A percentile compares a stretch with the other conserved stretches of the same genome.
phyloP scores from a whole-genome alignment of 2,888 invertebrate genomes.

The Chymomyza fuscimana region DNA sequence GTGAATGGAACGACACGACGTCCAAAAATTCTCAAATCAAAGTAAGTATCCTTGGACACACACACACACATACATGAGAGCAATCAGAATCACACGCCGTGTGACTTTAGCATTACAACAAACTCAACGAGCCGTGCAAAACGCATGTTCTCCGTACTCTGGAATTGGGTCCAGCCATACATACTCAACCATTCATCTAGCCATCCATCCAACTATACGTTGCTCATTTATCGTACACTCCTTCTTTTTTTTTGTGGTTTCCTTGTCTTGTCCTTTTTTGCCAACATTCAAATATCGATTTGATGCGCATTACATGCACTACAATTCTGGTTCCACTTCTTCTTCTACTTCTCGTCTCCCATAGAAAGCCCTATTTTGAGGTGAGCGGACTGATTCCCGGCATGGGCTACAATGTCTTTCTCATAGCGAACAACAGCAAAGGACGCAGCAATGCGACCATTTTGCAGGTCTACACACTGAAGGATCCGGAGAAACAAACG shows the following conservation, averaged over 20 bases:
- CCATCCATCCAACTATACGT: slow-evolving; percentile 14
- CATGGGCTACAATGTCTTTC: slow-evolving; percentile 84
- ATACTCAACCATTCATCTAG: slow-evolving; percentile 5
- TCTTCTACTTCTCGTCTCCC: neutral
- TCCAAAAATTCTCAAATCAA: slow-evolving; percentile 79
- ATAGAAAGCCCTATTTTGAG: slow-evolving; percentile 83
- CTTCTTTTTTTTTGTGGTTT: slow-evolving; percentile 40
- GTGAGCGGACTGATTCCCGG: slow-evolving; percentile 85
- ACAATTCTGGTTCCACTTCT: neutral
- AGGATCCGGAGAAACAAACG: slow-evolving; percentile 87
- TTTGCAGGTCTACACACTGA: slow-evolving; percentile 86
- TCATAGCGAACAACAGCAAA: slow-evolving; percentile 87
- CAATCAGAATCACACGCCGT: slow-evolving; percentile 59
- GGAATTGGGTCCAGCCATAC: slow-evolving; percentile 2
- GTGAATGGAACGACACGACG: slow-evolving; percentile 79
- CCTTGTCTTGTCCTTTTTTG: slow-evolving; percentile 24
- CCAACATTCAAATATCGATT: slow-evolving; percentile 65
- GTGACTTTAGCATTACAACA: slow-evolving; percentile 69
- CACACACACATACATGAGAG: neutral
- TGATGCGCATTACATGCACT: slow-evolving; percentile 46
- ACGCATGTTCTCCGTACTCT: slow-evolving; percentile 26
- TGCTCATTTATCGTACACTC: slow-evolving; percentile 57
- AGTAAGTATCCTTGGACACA: slow-evolving; percentile 66
- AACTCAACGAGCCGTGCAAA: slow-evolving; percentile 58
- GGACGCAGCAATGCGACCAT: slow-evolving; percentile 85